phyloP scores from a whole-genome alignment of 1,140 invertebrate species.

The Drosophila bocqueti region DNA sequence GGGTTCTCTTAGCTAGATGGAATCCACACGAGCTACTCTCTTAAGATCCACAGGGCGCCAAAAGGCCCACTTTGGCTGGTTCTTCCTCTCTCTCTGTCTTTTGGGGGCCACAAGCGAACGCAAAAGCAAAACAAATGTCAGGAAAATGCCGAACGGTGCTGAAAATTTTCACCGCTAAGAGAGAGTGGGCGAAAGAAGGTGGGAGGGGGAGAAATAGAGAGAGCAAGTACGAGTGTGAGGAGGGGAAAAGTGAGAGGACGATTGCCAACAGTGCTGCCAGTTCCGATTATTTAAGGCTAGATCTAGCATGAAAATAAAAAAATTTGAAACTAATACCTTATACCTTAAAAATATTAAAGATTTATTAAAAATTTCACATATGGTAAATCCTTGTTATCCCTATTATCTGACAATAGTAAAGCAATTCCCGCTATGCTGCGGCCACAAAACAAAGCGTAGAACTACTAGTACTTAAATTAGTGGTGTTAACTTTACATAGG shows the following conservation, averaged over 20 bases:
- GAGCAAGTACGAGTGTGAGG: constrained; percentile 4
- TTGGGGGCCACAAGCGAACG: constrained; percentile 48
- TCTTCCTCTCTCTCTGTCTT: constrained; percentile 24
- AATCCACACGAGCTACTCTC: constrained; percentile 56
- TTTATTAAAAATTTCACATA: too few species aligned
- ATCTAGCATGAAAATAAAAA: too few species aligned
- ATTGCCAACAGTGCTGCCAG: constrained; percentile 16
- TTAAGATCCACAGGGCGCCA: constrained; percentile 51
- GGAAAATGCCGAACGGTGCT: constrained; percentile 60
- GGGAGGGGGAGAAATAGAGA: constrained; percentile 15
- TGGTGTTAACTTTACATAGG: too few species aligned
- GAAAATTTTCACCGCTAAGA: constrained; percentile 62
- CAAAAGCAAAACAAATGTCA: constrained; percentile 81
- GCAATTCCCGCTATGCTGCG: too few species aligned
- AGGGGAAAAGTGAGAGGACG: constrained; percentile 23
- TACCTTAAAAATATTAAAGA: too few species aligned
- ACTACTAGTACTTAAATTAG: too few species aligned
- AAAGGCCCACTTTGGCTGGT: background rate
- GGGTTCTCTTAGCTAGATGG: constrained; percentile 57
- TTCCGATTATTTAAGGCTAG: too few species aligned
- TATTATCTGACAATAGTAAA: too few species aligned
- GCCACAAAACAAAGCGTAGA: too few species aligned
- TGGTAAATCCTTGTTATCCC: too few species aligned
- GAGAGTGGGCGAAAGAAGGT: constrained; percentile 14
- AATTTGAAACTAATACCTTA: too few species aligned